Evolutionary conservation across 1,140 invertebrate genomes (phyloP).

Genomic region (Nasonia giraulti): DNA sequence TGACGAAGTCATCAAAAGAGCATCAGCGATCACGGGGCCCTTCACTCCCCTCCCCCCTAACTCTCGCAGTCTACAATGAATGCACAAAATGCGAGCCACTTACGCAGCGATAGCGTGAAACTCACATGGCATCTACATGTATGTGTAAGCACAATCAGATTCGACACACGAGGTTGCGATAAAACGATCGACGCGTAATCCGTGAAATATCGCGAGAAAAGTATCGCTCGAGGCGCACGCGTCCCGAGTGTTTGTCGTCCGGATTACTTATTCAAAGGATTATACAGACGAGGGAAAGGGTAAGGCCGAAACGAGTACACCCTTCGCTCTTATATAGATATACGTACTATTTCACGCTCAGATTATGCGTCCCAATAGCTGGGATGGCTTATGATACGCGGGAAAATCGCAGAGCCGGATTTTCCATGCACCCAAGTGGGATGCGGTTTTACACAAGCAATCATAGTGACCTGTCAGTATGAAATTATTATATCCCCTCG

Average conservation of each 20-base stretch:
- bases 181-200: constrained; percentile 60
- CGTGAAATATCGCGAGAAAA: constrained; percentile 73
- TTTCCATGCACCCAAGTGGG: constrained; percentile 5
- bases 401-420: not conserved
- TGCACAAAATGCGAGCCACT: not conserved
- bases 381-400: not conserved
- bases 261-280: constrained; percentile 73
- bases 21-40: not conserved
- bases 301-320: constrained; percentile 20
- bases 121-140: constrained; percentile 34
- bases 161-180: constrained; percentile 52
- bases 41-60: not conserved
- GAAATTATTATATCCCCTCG: no score
- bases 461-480: not conserved
- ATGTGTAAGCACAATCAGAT: constrained; percentile 53
- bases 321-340: not conserved
- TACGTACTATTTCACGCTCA: not conserved
- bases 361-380: not conserved
- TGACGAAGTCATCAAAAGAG: no score
- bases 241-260: constrained; percentile 69
- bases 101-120: constrained; percentile 60
- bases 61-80: not conserved
- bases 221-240: constrained; percentile 57
- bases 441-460: not conserved
- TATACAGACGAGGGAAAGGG: constrained; percentile 57